Base-by-base conservation (phyloP, 64 coral and sea anemone genomes). In the Dendronephthya gigantea region DNA sequence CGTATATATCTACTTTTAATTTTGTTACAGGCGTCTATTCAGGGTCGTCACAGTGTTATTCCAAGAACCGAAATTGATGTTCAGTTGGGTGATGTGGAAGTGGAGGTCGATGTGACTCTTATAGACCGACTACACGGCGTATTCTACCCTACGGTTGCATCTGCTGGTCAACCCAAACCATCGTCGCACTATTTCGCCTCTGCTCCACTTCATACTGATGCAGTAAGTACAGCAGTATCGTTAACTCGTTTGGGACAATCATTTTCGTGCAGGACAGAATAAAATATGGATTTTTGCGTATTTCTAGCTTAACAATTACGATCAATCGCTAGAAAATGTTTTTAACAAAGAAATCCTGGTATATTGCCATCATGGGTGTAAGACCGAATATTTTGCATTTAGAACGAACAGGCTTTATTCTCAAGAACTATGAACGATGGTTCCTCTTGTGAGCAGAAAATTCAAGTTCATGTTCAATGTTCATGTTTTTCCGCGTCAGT, bases 101-200 rank as follows among this genome's bases (percentile, higher is more conserved):
- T 87, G 35, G 92, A 93, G 56, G 47, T 98, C n/a, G 95, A 98
- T 88, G 86, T 98, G 33, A 93, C 92, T 35, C 84, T 98, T 69
- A 89, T 98, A 28, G 95, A 98, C 84, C 84, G 95, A 50, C 72
- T 93, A 55, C 87, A 49, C 11, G 90, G 76, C 82, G 45, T 98
- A 37, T 88, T 93, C 39, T 82, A 91, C 68, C 90, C 95, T 35
- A 1, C 29, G 9, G 25, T 29, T 4, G 22, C 13, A 28, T 79
- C 36, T 0, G 32, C 72, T 36, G 88, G 17, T 90, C 92, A 28
- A 27, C 87, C 39, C 4, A 50, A 35, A 8, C 36, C 45, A 23
- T 52, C 48, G 34, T 31, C 43, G 23, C 45, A 51, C 2, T 85
- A 51, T 25, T 85, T 85, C 47, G 58, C 47, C 3, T 36, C 83